Percentiles rank a stretch among this genome's conserved stretches.
These are phyloP conservation scores for Phalacrocorax brasilianus DNA, from an alignment of 2,113 vertebrate species.

Conservation along the genomic window DNA sequence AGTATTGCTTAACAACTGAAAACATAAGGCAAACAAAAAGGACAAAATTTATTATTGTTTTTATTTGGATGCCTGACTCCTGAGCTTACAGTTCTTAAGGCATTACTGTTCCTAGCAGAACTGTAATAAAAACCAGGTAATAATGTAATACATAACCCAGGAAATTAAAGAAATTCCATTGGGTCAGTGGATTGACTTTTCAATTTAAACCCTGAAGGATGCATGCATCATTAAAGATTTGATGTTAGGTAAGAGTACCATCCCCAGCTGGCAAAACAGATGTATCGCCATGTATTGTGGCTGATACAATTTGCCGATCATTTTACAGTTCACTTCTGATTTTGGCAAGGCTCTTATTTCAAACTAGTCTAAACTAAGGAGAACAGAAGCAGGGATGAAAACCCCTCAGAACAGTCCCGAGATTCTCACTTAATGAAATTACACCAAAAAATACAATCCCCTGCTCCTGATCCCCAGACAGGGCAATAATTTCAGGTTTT, in stretches of 20 bases:
- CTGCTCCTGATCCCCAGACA: neutral
- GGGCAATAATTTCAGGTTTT: neutral
- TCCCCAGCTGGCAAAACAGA: slow-evolving; percentile 19
- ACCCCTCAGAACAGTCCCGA: neutral
- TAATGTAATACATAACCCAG: slow-evolving; percentile 38
- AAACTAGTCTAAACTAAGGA: neutral
- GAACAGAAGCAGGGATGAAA: neutral
- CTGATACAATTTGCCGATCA: neutral
- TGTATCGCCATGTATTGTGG: neutral
- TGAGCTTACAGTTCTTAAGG: neutral
- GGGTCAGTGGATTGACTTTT: neutral
- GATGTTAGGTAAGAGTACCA: slow-evolving; percentile 24
- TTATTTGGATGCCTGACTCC: neutral
- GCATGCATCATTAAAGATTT: slow-evolving; percentile 13
- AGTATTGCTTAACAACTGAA: neutral
- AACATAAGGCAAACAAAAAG: neutral
- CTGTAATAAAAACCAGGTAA: slow-evolving; percentile 9
- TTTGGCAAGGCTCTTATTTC: neutral
- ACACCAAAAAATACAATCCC: neutral
- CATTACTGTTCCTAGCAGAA: neutral
- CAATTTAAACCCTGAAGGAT: slow-evolving; percentile 18
- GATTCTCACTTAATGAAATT: neutral
- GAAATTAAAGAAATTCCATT: slow-evolving; percentile 55
- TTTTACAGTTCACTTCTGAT: neutral
- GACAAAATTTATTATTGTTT: neutral